phyloP scores from a whole-genome alignment of 2,113 vertebrate species.

The Eulacestoma nigropectus region DNA sequence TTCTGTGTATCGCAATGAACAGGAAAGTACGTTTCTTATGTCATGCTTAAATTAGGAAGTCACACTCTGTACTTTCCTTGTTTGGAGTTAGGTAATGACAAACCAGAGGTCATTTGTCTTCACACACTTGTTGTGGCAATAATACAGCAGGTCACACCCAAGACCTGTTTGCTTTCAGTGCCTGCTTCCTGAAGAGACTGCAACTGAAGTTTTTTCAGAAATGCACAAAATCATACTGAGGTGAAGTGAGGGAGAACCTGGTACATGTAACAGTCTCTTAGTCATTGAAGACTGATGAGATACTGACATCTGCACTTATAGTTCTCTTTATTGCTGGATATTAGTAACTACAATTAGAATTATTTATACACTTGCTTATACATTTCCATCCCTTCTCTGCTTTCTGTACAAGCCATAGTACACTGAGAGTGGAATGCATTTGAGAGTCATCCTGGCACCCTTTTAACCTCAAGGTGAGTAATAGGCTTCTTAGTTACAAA shows the following conservation, averaged over 20 bases:
- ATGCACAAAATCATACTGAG: not conserved
- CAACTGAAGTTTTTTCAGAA: not conserved
- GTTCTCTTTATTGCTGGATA: not conserved
- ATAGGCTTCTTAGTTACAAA: rapidly evolving
- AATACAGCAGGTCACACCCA: not conserved
- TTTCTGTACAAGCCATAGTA: not conserved
- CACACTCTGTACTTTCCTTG: not conserved
- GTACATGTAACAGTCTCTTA: not conserved
- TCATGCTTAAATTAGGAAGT: not conserved
- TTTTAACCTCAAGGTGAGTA: not conserved
- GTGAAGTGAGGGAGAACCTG: not conserved
- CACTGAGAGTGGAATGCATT: not conserved
- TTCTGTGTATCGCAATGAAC: not conserved
- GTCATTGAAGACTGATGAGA: not conserved
- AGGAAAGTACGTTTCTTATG: not conserved
- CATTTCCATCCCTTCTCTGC: not conserved
- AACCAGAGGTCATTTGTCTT: not conserved
- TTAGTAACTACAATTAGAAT: not conserved
- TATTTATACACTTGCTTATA: not conserved
- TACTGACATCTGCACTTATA: not conserved
- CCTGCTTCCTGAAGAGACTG: not conserved
- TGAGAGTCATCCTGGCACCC: not conserved
- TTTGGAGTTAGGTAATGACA: not conserved
- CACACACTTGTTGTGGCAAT: not conserved
- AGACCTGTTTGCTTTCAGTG: not conserved